Evolutionary conservation across 1,140 invertebrate species (phyloP).

Genomic region (Galleria mellonella): DNA sequence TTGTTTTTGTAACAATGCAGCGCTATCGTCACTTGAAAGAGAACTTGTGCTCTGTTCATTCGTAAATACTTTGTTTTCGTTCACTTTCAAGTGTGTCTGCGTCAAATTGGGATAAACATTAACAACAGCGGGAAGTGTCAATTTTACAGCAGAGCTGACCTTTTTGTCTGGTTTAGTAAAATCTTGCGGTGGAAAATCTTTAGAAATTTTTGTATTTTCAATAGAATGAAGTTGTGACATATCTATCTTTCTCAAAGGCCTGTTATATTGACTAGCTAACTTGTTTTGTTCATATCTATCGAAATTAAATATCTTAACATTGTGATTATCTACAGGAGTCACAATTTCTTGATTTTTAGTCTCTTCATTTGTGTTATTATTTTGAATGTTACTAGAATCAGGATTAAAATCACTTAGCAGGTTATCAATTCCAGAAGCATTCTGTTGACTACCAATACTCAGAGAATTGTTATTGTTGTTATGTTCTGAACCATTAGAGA

Average conservation of each 20-base stretch:
- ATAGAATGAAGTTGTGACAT: conserved; percentile 61
- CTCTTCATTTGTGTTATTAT: conserved; percentile 13
- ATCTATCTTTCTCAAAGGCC: conserved; percentile 59
- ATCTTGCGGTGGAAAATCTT: conserved; percentile 47
- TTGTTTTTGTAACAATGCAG: conserved; percentile 73
- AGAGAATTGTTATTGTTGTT: conserved; percentile 52
- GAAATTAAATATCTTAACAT: conserved; percentile 71
- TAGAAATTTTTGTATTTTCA: conserved; percentile 66
- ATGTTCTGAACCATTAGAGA: conserved; percentile 49
- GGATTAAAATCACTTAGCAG: conserved; percentile 49
- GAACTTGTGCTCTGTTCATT: conserved; percentile 72
- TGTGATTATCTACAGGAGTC: conserved; percentile 44
- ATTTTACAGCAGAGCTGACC: conserved; percentile 19
- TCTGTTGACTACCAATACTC: conserved; percentile 44
- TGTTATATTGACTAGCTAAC: conserved; percentile 41
- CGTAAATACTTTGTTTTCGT: conserved; percentile 59
- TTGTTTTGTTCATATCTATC: conserved; percentile 69
- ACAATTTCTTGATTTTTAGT: conserved; percentile 24
- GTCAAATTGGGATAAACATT: conserved; percentile 66
- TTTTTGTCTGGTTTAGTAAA: conserved; percentile 34
- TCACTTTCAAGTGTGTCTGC: conserved; percentile 64
- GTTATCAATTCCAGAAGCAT: conserved; percentile 48
- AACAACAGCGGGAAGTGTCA: conserved; percentile 44
- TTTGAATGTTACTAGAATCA: conserved; percentile 28
- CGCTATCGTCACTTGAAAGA: conserved; percentile 69